Conservation (phyloP, 2,113 vertebrate species). For the Dicerorhinus sumatrensis region DNA sequence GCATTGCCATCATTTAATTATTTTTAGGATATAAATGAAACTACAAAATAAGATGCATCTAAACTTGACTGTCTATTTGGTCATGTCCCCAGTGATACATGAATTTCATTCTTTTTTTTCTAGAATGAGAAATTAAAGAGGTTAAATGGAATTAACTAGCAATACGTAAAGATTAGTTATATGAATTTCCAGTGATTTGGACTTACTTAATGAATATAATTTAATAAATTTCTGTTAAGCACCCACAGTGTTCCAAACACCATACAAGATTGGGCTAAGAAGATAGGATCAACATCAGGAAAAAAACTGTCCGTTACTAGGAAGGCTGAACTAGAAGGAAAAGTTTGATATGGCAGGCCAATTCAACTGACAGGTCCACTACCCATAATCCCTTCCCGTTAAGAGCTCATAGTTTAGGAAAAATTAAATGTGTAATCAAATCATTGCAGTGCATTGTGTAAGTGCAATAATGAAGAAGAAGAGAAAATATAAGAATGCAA, state of each 20-base stretch:
- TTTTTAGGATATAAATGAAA: not conserved
- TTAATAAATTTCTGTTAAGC: not conserved
- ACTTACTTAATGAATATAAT: not conserved
- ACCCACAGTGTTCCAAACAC: not conserved
- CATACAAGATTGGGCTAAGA: not conserved
- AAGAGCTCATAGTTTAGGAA: not conserved
- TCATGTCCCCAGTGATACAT: not conserved
- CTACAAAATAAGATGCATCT: not conserved
- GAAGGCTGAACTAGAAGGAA: not conserved
- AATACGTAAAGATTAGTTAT: not conserved
- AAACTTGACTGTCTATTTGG: not conserved
- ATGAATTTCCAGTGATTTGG: not conserved
- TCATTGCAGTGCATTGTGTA: not conserved
- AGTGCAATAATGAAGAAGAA: not conserved
- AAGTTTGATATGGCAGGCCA: not conserved
- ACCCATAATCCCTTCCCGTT: not conserved
- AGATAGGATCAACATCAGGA: not conserved
- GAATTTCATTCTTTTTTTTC: not conserved
- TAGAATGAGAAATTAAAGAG: not conserved
- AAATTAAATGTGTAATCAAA: not conserved
- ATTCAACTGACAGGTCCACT: not conserved
- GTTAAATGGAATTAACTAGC: conserved; percentile 9
- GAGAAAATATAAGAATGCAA: not conserved
- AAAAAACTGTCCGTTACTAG: not conserved
- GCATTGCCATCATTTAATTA: not conserved